phyloP scores from a whole-genome alignment of 2,797 vertebrate species.

The Hypotaenidia philippensis region DNA sequence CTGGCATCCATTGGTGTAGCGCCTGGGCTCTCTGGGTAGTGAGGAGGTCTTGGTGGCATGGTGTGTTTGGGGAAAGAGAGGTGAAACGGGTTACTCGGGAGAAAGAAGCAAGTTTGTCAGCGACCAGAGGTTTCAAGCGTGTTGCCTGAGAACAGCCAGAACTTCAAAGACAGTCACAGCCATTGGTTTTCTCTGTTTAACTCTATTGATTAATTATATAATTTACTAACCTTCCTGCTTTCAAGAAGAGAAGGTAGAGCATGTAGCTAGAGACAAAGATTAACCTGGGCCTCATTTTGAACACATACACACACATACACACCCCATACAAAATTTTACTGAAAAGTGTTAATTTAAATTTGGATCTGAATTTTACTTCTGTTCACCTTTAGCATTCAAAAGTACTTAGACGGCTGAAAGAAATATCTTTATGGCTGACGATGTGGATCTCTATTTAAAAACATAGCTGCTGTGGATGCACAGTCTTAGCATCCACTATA shows the following conservation, averaged over 20 bases:
- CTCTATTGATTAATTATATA: not conserved
- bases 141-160: not conserved
- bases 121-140: not conserved
- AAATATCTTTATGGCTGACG: not conserved
- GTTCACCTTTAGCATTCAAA: not conserved
- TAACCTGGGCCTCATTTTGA: not conserved
- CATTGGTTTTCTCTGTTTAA: not conserved
- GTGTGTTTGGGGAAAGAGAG: not conserved
- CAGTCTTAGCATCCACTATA: not conserved
- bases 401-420: not conserved
- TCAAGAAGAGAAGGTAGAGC: not conserved
- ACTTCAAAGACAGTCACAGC: not conserved
- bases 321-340: not conserved
- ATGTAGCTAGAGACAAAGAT: not conserved
- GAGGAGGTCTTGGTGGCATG: not conserved
- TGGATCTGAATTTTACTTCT: not conserved
- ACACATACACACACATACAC: not conserved
- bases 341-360: not conserved
- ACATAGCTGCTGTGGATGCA: not conserved
- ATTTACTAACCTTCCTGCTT: not conserved
- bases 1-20: not conserved
- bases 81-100: not conserved
- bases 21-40: not conserved
- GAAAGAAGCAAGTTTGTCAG: not conserved
- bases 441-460: not conserved